Evolutionary conservation across 2,797 vertebrate species (phyloP).

Genomic region (Amazona finschi): DNA sequence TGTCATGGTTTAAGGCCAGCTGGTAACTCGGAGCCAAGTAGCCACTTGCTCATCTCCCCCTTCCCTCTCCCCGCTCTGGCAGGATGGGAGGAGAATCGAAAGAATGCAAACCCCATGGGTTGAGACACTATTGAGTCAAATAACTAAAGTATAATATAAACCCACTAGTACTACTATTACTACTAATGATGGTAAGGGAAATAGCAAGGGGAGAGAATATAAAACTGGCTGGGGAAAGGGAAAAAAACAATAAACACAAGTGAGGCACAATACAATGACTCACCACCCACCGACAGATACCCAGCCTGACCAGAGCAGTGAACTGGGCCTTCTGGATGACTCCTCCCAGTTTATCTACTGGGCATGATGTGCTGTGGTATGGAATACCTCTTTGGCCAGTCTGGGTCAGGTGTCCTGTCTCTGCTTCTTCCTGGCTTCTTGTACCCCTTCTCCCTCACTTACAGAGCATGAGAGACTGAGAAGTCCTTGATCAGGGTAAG

Average conservation of each 20-base stretch:
- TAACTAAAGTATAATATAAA: background rate
- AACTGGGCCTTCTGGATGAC: background rate
- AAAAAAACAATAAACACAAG: background rate
- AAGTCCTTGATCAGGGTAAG: background rate
- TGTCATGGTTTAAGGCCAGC: background rate
- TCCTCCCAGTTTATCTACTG: background rate
- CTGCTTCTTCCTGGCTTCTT: background rate
- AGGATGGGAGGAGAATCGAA: background rate
- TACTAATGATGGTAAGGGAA: background rate
- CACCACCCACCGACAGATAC: background rate
- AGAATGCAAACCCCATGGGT: background rate
- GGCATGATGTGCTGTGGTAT: background rate
- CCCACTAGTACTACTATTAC: background rate
- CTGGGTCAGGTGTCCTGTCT: background rate
- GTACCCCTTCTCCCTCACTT: background rate
- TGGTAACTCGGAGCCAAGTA: background rate
- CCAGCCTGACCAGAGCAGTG: background rate
- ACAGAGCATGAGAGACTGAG: background rate
- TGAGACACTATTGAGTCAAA: background rate
- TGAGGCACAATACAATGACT: background rate
- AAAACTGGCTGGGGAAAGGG: background rate
- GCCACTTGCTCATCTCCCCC: background rate
- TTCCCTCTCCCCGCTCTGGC: background rate
- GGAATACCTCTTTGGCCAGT: background rate
- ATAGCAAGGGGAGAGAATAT: background rate